Evolutionary conservation across 1,140 invertebrate species (phyloP), one percentile per base, ranked within the genome.

Genomic region (Sycobia sp.): DNA sequence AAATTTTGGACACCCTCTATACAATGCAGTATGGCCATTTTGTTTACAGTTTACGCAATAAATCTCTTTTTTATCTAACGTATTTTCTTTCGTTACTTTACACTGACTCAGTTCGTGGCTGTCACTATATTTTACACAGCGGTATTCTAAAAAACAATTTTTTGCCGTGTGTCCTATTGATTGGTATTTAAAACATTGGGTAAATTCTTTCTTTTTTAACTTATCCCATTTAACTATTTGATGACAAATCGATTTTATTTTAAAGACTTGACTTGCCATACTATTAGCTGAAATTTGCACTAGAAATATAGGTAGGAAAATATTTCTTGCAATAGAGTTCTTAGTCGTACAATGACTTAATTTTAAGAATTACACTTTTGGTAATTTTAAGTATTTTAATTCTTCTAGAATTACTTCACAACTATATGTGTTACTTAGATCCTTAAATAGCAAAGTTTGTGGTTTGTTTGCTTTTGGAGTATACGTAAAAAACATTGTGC

Each of bases 151-250:
- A n/a, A n/a, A n/a, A n/a, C n/a, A n/a, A n/a, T n/a, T n/a, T n/a
- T n/a, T n/a, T n/a, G n/a, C n/a, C n/a, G n/a, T n/a, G n/a, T n/a
- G n/a, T n/a, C n/a, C n/a, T n/a, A n/a, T n/a, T n/a, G n/a, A n/a
- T 47, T 68, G 62, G n/a, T 58, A 65, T 3, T 62, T 65, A 1
- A 34, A 36, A 23, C 62, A 68, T 43, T 68, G 67, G 10, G 59
- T 46, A 1, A n/a, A 43, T 10, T 57, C 39, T 46, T 38, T 61
- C 22, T 39, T 41, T 16, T 22, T 55, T 1, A 66, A 13, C 27
- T 25, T 61, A 13, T 56, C 50, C 53, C 65, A 66, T 56, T 39
- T 55, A 1, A 66, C 51, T 3, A 49, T 25, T 36, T 66, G 65
- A 41, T 46, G 22, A 4, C 3, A 3, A 3, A 46, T 4, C 5